Base-by-base conservation (phyloP, 2,797 vertebrate species). In the Syngnathus rostellatus region DNA sequence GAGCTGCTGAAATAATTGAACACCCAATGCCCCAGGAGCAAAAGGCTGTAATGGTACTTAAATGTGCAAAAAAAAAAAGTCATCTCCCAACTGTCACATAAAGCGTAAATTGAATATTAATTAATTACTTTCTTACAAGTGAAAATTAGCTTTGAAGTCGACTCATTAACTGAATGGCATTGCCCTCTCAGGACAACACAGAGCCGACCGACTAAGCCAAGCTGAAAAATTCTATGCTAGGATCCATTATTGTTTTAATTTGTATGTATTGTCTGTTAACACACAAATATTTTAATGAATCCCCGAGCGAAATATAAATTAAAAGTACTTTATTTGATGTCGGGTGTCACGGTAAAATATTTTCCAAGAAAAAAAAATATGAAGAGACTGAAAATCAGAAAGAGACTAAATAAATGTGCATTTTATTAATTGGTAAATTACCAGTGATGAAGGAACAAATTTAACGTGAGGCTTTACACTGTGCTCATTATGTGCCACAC, bases 351-450 rank as follows among this genome's bases (percentile, higher is more conserved):
- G n/a, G 25, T 6, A 25, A n/a, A 37, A 21, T 5, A n/a, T 3
- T 40, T 61, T 61, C 8, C 39, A 23, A 62, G 59, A 50, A 17
- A n/a, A 63, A 63, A 19, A 37, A 50, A 31, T 37, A 48, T 37
- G 19, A 8, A 14, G 12, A 38, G 19, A 50, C 38, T 39, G n/a
- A 62, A 1, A 62, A 43, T 41, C 41, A 50, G 16, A 63, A 50
- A 37, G 8, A 48, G 23, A 50, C 38, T 63, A 0, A 46, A 37
- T 37, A 11, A n/a, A 48, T 19, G 37, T 17, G 45, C 31, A 37
- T 63, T 46, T 63, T 63, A 50, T 51, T 63, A 31, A 46, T 17
- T 37, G 40, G n/a, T 19, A 62, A 62, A 21, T 2, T 12, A 62
- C n/a, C 60, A 43, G n/a, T 62, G 40, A 43, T 43, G 10, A 11